Percentiles rank a stretch among this genome's conserved stretches.
These are phyloP conservation scores for Lineus longissimus DNA, from an alignment of 1,140 invertebrate species.

Conservation along the genomic window DNA sequence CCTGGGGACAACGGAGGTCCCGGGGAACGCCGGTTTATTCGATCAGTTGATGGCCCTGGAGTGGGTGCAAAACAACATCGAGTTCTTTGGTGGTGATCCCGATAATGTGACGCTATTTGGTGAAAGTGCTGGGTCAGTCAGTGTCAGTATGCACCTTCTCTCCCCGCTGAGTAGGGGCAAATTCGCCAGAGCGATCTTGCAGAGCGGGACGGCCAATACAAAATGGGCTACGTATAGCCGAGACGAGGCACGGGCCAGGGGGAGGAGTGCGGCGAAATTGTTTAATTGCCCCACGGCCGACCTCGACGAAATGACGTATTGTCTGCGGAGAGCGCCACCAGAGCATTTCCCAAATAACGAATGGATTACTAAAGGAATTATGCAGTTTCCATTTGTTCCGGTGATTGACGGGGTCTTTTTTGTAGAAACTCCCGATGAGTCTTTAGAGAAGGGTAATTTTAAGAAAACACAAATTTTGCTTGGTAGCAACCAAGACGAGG, in stretches of 20 bases:
- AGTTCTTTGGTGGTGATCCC: conserved; percentile 88
- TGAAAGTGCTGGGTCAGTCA: conserved; percentile 92
- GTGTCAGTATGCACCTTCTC: conserved; percentile 88
- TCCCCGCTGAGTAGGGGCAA: conserved; percentile 79
- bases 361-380: conserved; percentile 68
- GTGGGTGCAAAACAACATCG: conserved; percentile 85
- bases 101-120: conserved; percentile 93
- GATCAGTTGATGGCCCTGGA: conserved; percentile 84
- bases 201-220: conserved; percentile 65
- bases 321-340: conserved; percentile 67
- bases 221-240: conserved; percentile 88
- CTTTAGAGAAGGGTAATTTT: conserved; percentile 77
- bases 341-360: conserved; percentile 66
- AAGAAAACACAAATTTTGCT: conserved; percentile 90
- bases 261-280: conserved; percentile 22
- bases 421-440: conserved; percentile 75
- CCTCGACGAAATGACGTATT: conserved; percentile 71
- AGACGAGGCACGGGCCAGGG: conserved; percentile 55
- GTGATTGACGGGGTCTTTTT: conserved; percentile 89
- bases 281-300: conserved; percentile 52
- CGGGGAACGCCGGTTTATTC: conserved; percentile 91
- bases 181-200: conserved; percentile 73
- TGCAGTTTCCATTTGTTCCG: conserved; percentile 84
- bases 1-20: conserved; percentile 82
- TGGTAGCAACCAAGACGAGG: conserved; percentile 89